These are phyloP conservation scores for Peribatodes rhomboidaria DNA, from an alignment of 2,888 invertebrate genomes.

Conservation along the genomic window DNA sequence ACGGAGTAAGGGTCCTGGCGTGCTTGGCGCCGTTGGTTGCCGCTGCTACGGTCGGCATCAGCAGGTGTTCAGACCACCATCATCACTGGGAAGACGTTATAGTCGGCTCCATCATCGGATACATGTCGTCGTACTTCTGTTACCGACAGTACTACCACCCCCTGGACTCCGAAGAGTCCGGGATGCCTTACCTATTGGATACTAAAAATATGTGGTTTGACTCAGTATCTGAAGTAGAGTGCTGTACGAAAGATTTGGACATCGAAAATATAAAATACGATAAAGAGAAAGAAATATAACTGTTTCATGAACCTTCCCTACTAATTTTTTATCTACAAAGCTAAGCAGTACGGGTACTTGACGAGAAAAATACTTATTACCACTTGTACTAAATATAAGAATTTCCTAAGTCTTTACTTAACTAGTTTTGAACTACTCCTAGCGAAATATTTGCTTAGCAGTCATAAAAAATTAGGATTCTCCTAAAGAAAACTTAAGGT, in stretches of 20 bases:
- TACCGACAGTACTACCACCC: conserved; percentile 90
- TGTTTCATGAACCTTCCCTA: background rate
- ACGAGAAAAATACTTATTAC: too few relatives aligned
- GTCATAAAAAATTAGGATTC: too few relatives aligned
- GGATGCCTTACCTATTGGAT: conserved; percentile 49
- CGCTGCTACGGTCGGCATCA: conserved; percentile 89
- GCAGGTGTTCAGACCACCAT: conserved; percentile 94
- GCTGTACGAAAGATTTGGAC: conserved; percentile 45
- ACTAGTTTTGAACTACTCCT: too few relatives aligned
- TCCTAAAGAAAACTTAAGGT: too few relatives aligned
- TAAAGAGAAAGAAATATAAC: conserved; percentile 29
- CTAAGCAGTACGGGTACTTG: too few relatives aligned
- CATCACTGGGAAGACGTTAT: conserved; percentile 95
- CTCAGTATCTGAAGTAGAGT: conserved; percentile 37
- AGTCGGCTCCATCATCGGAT: conserved; percentile 89
- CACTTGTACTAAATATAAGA: too few relatives aligned
- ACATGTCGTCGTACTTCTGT: conserved; percentile 86
- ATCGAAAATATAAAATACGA: conserved; percentile 22
- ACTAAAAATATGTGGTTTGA: conserved; percentile 39
- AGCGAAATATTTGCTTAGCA: too few relatives aligned
- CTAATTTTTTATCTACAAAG: background rate
- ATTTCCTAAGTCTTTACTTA: too few relatives aligned
- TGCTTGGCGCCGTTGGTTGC: conserved; percentile 88
- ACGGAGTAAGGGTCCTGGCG: conserved; percentile 86
- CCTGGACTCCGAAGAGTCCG: conserved; percentile 53